Conservation (phyloP, 2,797 vertebrate genomes). For the Potorous gilbertii region DNA sequence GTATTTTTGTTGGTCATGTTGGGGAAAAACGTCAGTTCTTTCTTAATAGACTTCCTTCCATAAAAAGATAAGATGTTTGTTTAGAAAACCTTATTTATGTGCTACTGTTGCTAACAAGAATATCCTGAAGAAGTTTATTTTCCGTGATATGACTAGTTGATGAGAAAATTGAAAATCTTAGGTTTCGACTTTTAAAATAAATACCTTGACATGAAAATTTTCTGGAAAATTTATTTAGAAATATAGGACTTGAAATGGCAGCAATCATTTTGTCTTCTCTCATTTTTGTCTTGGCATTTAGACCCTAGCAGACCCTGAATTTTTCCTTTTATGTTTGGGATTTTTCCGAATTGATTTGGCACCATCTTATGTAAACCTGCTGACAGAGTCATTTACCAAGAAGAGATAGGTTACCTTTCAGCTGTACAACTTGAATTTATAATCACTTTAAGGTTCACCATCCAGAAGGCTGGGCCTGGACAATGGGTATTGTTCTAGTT, state of each 20-base stretch:
- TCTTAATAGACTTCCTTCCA: conserved; percentile 87
- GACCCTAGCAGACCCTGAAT: neutral
- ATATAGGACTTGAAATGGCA: neutral
- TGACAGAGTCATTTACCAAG: neutral
- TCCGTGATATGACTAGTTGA: conserved; percentile 65
- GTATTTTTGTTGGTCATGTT: conserved; percentile 73
- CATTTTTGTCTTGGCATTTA: neutral
- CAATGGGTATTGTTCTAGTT: neutral
- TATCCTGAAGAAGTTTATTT: conserved; percentile 80
- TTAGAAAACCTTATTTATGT: conserved; percentile 84
- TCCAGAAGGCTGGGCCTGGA: neutral
- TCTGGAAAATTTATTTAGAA: conserved; percentile 15
- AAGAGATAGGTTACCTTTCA: neutral
- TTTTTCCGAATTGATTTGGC: neutral
- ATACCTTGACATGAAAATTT: neutral
- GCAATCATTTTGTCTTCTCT: neutral
- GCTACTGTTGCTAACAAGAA: conserved; percentile 84
- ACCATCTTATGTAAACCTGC: neutral
- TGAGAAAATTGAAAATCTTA: conserved; percentile 67
- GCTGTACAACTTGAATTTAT: neutral
- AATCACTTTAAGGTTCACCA: neutral
- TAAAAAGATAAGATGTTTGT: conserved; percentile 89
- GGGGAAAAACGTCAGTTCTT: conserved; percentile 85
- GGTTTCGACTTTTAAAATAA: conserved; percentile 43
- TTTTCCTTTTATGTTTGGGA: neutral